phyloP scores from a whole-genome alignment of 1,140 invertebrate species.

The Danaus plexippus region DNA sequence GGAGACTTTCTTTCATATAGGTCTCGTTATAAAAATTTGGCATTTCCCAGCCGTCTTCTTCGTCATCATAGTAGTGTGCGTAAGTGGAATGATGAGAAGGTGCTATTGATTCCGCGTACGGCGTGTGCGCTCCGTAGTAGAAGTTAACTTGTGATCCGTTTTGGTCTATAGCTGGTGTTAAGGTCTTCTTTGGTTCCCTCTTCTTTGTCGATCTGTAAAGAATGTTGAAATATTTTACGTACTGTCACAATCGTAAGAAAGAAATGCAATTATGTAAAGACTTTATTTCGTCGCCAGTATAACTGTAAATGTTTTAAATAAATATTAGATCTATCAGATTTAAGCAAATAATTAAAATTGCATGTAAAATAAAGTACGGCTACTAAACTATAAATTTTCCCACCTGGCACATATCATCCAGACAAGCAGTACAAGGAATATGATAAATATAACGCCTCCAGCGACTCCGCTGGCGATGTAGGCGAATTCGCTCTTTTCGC shows the following conservation, averaged over 20 bases:
- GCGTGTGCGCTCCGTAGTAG: conserved; percentile 92
- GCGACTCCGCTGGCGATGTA: conserved; percentile 95
- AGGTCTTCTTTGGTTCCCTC: conserved; percentile 90
- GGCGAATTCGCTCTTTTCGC: conserved; percentile 93
- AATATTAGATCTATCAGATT: no score
- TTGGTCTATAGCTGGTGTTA: conserved; percentile 88
- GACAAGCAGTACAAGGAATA: conserved; percentile 91
- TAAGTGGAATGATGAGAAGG: conserved; percentile 96
- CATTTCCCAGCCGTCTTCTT: conserved; percentile 98
- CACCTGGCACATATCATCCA: conserved; percentile 97
- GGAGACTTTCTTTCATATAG: conserved; percentile 94
- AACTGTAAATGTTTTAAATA: no score
- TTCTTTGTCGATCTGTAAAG: conserved; percentile 79
- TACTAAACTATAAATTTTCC: no score
- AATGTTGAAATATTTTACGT: background rate
- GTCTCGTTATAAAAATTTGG: conserved; percentile 98
- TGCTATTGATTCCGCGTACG: conserved; percentile 94
- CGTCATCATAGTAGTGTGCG: conserved; percentile 95
- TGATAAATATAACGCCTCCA: conserved; percentile 91
- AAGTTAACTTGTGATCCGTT: conserved; percentile 95
- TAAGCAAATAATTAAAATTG: no score
- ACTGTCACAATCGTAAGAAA: no score
- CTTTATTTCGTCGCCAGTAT: no score
- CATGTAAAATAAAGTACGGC: no score
- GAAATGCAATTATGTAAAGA: no score